These are phyloP conservation scores for honey bee (Apis mellifera) DNA, from an alignment of 1,140 invertebrate species.

Conservation along the genomic window DNA sequence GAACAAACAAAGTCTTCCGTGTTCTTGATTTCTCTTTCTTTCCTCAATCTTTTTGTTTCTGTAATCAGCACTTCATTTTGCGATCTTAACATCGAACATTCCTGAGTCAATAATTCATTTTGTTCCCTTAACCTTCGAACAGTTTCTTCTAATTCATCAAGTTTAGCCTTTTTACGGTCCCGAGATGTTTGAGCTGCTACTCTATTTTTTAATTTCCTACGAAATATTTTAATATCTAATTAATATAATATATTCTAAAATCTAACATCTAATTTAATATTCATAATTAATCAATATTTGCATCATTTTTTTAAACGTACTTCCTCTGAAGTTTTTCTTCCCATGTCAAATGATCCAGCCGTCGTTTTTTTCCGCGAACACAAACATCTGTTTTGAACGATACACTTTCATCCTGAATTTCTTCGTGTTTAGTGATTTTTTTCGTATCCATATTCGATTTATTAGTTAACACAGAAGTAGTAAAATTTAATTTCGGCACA, in stretches of 20 bases:
- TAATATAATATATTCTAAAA: slow-evolving; percentile 75
- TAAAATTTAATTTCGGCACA: slow-evolving; percentile 69
- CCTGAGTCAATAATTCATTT: slow-evolving; percentile 85
- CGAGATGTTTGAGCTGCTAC: slow-evolving; percentile 98
- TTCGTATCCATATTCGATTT: slow-evolving; percentile 67
- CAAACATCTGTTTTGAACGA: slow-evolving; percentile 63
- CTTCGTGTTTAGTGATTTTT: slow-evolving; percentile 56
- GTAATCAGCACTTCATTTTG: slow-evolving; percentile 85
- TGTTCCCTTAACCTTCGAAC: slow-evolving; percentile 85
- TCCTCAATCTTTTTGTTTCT: slow-evolving; percentile 85
- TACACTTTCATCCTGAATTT: slow-evolving; percentile 31
- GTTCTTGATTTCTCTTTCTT: slow-evolving; percentile 75
- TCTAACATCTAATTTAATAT: too few species aligned
- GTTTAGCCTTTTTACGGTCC: slow-evolving; percentile 96
- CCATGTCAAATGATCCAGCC: slow-evolving; percentile 89
- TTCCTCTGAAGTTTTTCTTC: slow-evolving; percentile 92
- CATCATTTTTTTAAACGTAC: slow-evolving; percentile 82
- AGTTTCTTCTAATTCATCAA: slow-evolving; percentile 92
- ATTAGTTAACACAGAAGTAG: slow-evolving; percentile 69
- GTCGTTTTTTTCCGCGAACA: slow-evolving; percentile 84
- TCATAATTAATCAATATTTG: not conserved
- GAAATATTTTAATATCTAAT: slow-evolving; percentile 50
- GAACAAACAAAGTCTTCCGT: slow-evolving; percentile 76
- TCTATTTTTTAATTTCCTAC: slow-evolving; percentile 97
- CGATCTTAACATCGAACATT: slow-evolving; percentile 85